Evolutionary conservation across 2,888 invertebrate species (phyloP), one percentile per base, ranked within the genome.

Genomic region (Leucophora obtusa): DNA sequence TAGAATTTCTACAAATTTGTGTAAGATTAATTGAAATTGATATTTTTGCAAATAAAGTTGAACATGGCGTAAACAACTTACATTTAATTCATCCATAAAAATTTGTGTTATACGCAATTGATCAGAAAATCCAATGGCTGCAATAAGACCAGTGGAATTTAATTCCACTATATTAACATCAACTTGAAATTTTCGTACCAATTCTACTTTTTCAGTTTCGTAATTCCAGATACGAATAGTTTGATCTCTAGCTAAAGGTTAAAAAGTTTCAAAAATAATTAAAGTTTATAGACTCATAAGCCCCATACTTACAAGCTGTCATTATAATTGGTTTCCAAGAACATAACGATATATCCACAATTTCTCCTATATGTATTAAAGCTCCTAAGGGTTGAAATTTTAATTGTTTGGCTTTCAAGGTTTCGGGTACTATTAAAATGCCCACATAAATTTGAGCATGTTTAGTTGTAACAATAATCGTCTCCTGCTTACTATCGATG

Each of bases 191-290:
- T 95, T 93, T 86, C 96, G 95, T 18, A 93, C 92, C 87, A 97
- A 90, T 85, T 97, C 95, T 65, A 97, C 91, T 59, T 92, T 94
- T 87, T 95, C 94, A 0, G 94, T 95, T 90, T 96, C 95, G 87
- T 96, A 98, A 88, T 98, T 96, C 98, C 98, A 98, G 58, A 98
- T 93, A 68, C 97, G 92, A 62, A 98, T 93, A 47, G 96, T 96
- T 84, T 96, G 93, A 89, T 98, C 98, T 60, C 93, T 91, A 81
- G 93, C 93, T 56, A 43, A n/a, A 18, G 2, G 21, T 4, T 7
- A 10, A 76, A 63, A 50, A 2, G 18, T 15, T 38, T 9, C 0
- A 6, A 38, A 9, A 38, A 38, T 38, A 5, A 38, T 11, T 38
- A 38, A 38, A 38, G 11, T 38, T 38, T 14, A 11, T 35, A 1